Evolutionary conservation across 2,888 invertebrate genomes (phyloP).

Genomic region (Conus canariensis): DNA sequence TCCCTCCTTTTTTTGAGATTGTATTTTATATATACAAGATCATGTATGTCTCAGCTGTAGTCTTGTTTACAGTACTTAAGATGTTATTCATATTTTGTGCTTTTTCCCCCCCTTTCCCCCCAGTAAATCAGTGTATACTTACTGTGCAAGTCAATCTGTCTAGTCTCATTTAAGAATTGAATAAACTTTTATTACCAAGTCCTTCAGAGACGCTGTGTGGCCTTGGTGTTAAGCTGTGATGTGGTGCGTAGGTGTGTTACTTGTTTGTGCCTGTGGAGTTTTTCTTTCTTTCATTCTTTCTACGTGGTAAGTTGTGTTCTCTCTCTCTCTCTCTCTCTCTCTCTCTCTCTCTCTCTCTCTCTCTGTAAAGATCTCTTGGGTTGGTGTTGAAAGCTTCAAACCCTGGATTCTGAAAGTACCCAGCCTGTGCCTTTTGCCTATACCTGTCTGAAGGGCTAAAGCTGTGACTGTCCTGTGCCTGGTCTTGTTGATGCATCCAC

Average conservation of each 20-base stretch:
- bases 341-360: no score
- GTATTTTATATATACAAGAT: conserved; percentile 14
- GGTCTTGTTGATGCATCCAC: no score
- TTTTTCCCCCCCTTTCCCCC: not conserved
- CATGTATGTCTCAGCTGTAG: conserved; percentile 15
- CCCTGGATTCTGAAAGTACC: no score
- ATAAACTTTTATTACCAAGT: conserved; percentile 24
- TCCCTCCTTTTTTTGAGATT: not conserved
- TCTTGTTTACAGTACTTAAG: conserved; percentile 17
- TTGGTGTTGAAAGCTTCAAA: no score
- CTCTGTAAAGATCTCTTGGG: no score
- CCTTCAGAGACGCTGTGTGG: not conserved
- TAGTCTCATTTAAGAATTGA: conserved; percentile 35
- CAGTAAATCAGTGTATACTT: not conserved
- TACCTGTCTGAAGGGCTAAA: no score
- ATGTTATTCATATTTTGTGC: conserved; percentile 20
- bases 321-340: no score
- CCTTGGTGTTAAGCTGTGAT: not conserved
- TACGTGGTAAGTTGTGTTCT: no score
- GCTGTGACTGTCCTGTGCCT: no score
- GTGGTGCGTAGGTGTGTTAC: not conserved
- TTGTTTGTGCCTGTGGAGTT: not conserved
- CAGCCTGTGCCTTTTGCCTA: no score
- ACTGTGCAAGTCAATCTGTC: conserved; percentile 34
- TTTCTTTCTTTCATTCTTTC: no score